phyloP scores from a whole-genome alignment of 2,113 vertebrate genomes.

The Lepus americanus region DNA sequence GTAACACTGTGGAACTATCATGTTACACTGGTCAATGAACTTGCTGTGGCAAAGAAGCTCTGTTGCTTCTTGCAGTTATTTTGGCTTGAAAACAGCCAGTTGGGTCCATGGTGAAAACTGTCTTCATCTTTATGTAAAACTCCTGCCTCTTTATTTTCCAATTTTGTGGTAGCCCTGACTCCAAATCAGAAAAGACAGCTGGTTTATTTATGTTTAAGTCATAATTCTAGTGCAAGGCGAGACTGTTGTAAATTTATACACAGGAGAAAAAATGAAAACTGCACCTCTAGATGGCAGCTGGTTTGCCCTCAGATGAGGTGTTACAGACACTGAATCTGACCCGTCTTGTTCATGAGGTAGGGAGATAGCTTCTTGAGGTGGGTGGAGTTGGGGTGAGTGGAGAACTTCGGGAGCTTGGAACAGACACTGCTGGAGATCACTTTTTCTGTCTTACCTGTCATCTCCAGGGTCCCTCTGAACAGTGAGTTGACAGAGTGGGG shows the following conservation, averaged over 20 bases:
- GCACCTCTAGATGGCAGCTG: background rate
- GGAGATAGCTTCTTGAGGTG: background rate
- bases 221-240: conserved; percentile 16
- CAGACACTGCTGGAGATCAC: conserved; percentile 17
- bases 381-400: background rate
- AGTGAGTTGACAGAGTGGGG: conserved; percentile 30
- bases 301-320: background rate
- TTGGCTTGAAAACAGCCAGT: conserved; percentile 58
- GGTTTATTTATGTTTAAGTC: conserved; percentile 68
- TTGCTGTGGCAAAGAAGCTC: conserved; percentile 61
- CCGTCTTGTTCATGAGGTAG: background rate
- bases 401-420: background rate
- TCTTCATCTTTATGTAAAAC: conserved; percentile 66
- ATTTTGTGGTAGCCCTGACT: conserved; percentile 62
- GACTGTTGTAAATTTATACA: conserved; percentile 45
- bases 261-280: conserved; percentile 10
- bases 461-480: background rate
- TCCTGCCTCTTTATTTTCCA: conserved; percentile 64
- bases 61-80: conserved; percentile 48
- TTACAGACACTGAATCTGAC: background rate
- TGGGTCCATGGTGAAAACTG: conserved; percentile 22
- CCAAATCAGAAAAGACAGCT: conserved; percentile 65
- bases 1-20: conserved; percentile 34
- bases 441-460: conserved; percentile 45
- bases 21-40: conserved; percentile 9